Evolutionary conservation across 2,113 vertebrate genomes (phyloP).

Genomic region (Pipra filicauda): DNA sequence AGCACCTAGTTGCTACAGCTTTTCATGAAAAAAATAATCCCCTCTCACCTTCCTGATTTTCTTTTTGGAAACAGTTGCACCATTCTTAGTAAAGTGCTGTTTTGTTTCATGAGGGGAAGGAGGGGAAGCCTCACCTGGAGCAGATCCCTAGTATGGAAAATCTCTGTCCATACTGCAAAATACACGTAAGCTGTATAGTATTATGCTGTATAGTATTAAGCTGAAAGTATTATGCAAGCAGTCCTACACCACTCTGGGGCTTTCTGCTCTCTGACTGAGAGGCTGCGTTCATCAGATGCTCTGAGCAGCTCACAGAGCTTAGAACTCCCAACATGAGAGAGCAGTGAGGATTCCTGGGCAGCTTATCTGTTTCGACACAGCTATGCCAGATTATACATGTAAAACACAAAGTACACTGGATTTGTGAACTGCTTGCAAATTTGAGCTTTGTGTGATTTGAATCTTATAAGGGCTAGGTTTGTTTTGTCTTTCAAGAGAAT

Average conservation of each 20-base stretch:
- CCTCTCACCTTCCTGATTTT: background rate
- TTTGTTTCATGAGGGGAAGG: background rate
- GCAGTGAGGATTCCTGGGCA: background rate
- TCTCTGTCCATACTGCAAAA: background rate
- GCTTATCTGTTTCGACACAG: background rate
- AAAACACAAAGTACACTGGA: background rate
- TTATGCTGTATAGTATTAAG: background rate
- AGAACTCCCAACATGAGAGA: background rate
- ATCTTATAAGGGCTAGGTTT: background rate
- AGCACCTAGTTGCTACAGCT: background rate
- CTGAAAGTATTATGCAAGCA: background rate
- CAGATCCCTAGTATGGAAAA: background rate
- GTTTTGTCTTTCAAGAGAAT: background rate
- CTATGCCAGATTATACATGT: background rate
- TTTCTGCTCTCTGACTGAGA: background rate
- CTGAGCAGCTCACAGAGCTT: background rate
- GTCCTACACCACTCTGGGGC: background rate
- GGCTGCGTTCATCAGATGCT: background rate
- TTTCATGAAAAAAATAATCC: background rate
- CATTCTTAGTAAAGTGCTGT: background rate
- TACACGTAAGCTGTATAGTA: background rate
- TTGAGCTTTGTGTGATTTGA: background rate
- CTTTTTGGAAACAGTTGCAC: background rate
- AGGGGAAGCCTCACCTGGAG: background rate
- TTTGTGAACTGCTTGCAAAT: background rate